Base-by-base conservation (phyloP, 2,888 invertebrate genomes). In the Neoitamus cyanurus region DNA sequence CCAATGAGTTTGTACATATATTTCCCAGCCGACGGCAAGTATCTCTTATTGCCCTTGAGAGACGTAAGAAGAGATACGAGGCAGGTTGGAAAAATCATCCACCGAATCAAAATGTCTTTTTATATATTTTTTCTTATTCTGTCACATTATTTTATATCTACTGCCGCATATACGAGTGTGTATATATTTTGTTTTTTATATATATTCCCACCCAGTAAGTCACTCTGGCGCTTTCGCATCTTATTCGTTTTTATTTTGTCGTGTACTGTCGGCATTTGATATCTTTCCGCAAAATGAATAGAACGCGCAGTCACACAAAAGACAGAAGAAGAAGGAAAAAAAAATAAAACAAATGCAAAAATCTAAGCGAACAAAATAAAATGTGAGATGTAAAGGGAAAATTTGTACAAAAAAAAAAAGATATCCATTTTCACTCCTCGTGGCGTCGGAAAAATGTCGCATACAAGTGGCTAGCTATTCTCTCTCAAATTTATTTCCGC, bases 31-130 rank as follows among this genome's bases (percentile, higher is more conserved):
- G n/a, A n/a, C n/a, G n/a, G n/a, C n/a, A n/a, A n/a, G n/a, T 48
- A 0, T 25, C 3, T 25, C 7, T 31, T 31, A 7, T 30, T 58
- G 58, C 48, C 48, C 48, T 58, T 58, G 78, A 46, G 30, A 42
- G 25, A 48, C 3, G 9, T 48, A 31, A 58, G 20, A 78, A 31
- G 48, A 28, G 82, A 82, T 20, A 37, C 34, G 36, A 34, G 25
- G 7, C 48, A 73, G 30, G 46, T 83, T 58, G 83, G 83, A 30
- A 83, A 83, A 83, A 83, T 83, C 36, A 83, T 83, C 83, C 83
- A 75, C 73, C 83, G 83, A 83, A 83, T 48, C 83, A 28, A 25
- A 48, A 13, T 69, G 37, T 37, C 9, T 9, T 37, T 37, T 37
- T 6, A 2, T 37, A 5, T 37, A 37, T 30, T 58, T 46, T 30